Conservation (phyloP, 2,888 invertebrate genomes). For the Blomia tropicalis region DNA sequence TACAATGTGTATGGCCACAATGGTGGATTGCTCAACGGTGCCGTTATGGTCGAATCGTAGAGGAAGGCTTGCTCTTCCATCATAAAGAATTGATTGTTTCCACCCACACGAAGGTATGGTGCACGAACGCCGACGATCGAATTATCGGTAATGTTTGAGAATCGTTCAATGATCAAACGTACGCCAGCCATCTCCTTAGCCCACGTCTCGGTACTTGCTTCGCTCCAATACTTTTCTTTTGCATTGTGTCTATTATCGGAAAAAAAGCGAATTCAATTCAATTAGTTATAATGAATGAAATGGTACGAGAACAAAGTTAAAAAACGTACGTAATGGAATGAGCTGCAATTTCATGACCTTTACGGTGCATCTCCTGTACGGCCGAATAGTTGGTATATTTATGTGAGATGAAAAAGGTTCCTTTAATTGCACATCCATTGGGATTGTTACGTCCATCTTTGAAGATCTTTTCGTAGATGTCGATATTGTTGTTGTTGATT, state of each 20-base stretch:
- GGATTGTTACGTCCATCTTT: constrained; percentile 33
- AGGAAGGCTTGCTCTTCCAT: constrained; percentile 88
- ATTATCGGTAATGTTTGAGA: constrained; percentile 78
- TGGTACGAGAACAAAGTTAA: constrained; percentile 6
- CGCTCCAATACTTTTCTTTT: constrained; percentile 73
- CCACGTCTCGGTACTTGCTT: constrained; percentile 77
- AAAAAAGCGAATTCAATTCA: neutral
- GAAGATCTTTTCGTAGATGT: constrained; percentile 34
- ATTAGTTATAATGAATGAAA: no score
- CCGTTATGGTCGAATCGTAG: constrained; percentile 85
- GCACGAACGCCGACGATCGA: constrained; percentile 74
- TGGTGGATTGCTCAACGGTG: constrained; percentile 68
- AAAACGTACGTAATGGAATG: constrained; percentile 59
- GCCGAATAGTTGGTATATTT: constrained; percentile 35
- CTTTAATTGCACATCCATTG: constrained; percentile 34
- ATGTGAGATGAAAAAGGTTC: constrained; percentile 35
- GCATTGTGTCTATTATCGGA: constrained; percentile 47
- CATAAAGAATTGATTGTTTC: constrained; percentile 89
- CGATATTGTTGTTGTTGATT: constrained; percentile 35
- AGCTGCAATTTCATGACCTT: constrained; percentile 76
- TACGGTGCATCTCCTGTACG: constrained; percentile 41
- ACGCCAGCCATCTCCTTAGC: constrained; percentile 84
- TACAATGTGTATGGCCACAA: constrained; percentile 95
- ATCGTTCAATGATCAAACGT: constrained; percentile 53
- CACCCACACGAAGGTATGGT: constrained; percentile 73